Conservation (phyloP, 2,888 invertebrate genomes). For the Yponomeuta malinellus region DNA sequence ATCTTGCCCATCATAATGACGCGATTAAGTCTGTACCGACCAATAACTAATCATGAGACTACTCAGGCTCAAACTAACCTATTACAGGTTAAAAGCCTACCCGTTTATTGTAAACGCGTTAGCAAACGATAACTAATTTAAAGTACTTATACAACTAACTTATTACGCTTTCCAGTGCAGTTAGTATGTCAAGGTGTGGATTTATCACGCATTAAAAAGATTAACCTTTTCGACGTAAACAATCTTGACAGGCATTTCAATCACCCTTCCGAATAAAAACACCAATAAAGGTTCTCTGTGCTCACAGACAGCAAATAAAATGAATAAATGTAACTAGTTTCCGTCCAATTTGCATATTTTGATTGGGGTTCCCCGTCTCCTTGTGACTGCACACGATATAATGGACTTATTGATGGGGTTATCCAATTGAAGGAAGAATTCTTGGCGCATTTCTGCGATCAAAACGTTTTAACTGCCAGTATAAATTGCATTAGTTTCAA, state of each 20-base stretch:
- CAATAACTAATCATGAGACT: no score
- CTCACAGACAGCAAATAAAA: background rate
- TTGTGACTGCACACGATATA: background rate
- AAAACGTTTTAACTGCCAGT: background rate
- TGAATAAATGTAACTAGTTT: slow-evolving; percentile 2
- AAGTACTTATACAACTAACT: no score
- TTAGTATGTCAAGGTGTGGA: no score
- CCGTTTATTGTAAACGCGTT: no score
- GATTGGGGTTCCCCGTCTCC: background rate
- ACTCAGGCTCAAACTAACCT: no score
- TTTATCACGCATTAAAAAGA: no score
- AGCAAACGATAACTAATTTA: no score
- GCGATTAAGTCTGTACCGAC: background rate
- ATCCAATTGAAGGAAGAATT: background rate
- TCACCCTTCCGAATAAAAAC: background rate
- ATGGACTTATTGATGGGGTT: background rate
- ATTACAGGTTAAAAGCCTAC: no score
- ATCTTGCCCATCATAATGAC: background rate
- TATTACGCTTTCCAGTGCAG: no score
- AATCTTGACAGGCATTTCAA: background rate
- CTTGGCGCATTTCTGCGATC: background rate
- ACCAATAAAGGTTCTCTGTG: background rate
- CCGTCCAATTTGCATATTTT: slow-evolving; percentile 3
- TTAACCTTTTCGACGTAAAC: no score
- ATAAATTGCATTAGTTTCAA: background rate